Conservation (phyloP, 2,888 invertebrate genomes). For the Platycheirus rosarum region DNA sequence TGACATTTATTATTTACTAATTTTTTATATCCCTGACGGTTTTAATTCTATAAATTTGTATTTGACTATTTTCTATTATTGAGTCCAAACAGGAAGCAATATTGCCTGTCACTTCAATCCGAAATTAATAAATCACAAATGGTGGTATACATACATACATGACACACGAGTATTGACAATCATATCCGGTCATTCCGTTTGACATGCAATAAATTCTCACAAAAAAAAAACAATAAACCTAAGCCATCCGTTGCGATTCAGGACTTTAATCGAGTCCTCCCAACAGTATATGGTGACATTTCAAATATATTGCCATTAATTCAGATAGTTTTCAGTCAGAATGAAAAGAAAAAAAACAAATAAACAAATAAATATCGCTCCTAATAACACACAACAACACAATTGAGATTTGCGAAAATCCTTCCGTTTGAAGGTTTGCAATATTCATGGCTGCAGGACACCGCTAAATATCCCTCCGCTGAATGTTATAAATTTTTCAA, state of each 20-base stretch:
- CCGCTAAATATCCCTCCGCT: background rate
- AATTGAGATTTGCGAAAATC: background rate
- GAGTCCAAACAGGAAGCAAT: too few relatives aligned
- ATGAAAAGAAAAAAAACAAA: too few relatives aligned
- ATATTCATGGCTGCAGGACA: too few relatives aligned
- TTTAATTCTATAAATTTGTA: too few relatives aligned
- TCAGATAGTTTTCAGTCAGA: background rate
- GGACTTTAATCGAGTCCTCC: background rate
- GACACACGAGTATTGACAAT: background rate
- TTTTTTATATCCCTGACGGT: too few relatives aligned
- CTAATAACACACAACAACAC: background rate
- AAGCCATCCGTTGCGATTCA: background rate
- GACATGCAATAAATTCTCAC: background rate
- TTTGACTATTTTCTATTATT: too few relatives aligned
- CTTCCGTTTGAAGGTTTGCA: background rate
- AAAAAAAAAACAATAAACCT: background rate
- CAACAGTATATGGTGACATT: background rate
- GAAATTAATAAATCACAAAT: background rate
- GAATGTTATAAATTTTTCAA: background rate
- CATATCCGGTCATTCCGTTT: background rate
- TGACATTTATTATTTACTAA: too few relatives aligned
- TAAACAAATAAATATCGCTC: too few relatives aligned
- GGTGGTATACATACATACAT: background rate
- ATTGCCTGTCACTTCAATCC: too few relatives aligned
- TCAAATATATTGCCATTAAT: background rate